phyloP scores from a whole-genome alignment of 30 jellyfish, hydroid and myxozoan species.

The Aurelia coerulea region DNA sequence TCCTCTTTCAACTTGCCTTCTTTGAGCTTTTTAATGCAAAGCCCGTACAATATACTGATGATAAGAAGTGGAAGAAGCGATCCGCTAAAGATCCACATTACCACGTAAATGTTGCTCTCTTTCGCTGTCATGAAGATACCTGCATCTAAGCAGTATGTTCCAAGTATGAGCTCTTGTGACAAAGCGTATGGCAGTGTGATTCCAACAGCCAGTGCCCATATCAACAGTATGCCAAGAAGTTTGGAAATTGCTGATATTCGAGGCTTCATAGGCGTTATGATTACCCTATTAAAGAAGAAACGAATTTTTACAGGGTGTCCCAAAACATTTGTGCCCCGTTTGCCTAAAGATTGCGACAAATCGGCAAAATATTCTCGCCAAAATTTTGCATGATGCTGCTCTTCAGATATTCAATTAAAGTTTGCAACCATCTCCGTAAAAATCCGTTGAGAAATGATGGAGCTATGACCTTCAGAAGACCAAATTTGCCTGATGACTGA shows the following conservation, averaged over 20 bases:
- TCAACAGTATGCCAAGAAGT: constrained; percentile 3
- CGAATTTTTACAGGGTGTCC: no score
- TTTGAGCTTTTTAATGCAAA: not conserved
- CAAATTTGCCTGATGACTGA: no score
- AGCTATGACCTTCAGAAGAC: no score
- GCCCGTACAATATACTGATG: constrained; percentile 3
- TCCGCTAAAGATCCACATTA: constrained; percentile 11
- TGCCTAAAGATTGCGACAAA: no score
- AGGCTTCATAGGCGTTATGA: constrained; percentile 26
- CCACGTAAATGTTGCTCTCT: constrained; percentile 15
- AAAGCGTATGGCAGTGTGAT: constrained; percentile 38
- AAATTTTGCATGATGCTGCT: no score
- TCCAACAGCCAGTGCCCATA: constrained; percentile 39
- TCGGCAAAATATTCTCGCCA: no score
- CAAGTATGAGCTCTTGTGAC: not conserved
- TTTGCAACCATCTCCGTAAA: no score
- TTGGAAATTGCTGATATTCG: constrained; percentile 16
- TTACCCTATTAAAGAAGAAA: constrained; percentile 2
- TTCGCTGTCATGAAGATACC: not conserved
- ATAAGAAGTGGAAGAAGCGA: constrained; percentile 34
- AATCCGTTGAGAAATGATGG: no score
- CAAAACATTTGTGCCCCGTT: no score
- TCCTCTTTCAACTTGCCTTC: not conserved
- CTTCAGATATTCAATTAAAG: no score
- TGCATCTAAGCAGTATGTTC: constrained; percentile 12